These are phyloP conservation scores for Imbricaverruca yamaguchii DNA, from an alignment of 2,888 invertebrate species.

Conservation along the genomic window DNA sequence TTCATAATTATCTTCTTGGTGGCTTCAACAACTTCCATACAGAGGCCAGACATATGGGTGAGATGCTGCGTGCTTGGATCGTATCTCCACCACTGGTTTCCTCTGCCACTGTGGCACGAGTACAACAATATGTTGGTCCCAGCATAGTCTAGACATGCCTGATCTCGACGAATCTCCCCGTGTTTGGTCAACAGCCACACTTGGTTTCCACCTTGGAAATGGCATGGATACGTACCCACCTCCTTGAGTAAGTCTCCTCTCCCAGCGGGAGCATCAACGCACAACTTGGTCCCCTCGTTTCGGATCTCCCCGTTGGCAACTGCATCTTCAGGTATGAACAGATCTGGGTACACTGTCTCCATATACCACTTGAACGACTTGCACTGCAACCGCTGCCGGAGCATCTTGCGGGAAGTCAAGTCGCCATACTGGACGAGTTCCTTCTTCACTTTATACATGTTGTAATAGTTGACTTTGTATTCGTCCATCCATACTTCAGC, in stretches of 20 bases:
- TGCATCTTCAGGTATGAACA: slow-evolving; percentile 96
- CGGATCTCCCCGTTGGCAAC: slow-evolving; percentile 75
- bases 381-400: slow-evolving; percentile 79
- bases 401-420: slow-evolving; percentile 65
- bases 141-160: slow-evolving; percentile 90
- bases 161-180: slow-evolving; percentile 90
- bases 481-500: slow-evolving; percentile 98
- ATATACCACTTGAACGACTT: slow-evolving; percentile 98
- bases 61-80: slow-evolving; percentile 50
- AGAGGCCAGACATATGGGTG: no score
- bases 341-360: slow-evolving; percentile 94
- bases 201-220: slow-evolving; percentile 99
- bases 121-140: slow-evolving; percentile 70
- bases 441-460: slow-evolving; percentile 74
- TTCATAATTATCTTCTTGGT: no score
- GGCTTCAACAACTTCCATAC: no score
- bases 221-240: slow-evolving; percentile 94
- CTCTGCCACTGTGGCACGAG: slow-evolving; percentile 87
- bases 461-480: slow-evolving; percentile 95
- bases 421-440: slow-evolving; percentile 92
- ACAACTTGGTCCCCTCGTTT: slow-evolving; percentile 42
- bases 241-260: slow-evolving; percentile 91
- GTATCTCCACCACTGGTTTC: slow-evolving; percentile 83
- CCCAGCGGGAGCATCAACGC: slow-evolving; percentile 93
- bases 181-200: slow-evolving; percentile 96